phyloP scores from a whole-genome alignment of 2,888 invertebrate genomes.

The Sussaba pulchella region DNA sequence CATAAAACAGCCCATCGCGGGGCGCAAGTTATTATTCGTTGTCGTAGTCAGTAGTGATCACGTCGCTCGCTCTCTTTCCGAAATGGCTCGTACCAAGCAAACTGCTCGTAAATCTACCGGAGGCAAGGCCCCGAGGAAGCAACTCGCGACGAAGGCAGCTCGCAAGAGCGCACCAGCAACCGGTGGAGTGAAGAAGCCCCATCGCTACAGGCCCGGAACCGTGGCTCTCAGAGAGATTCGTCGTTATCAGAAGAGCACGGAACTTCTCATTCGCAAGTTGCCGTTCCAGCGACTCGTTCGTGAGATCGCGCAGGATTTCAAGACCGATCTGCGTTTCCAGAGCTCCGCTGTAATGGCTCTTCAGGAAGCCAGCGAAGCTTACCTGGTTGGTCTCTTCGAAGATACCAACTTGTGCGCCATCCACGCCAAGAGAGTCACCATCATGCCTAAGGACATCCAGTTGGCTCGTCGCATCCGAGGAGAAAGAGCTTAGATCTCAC shows the following conservation, averaged over 20 bases:
- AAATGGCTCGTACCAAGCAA: slow-evolving; percentile 86
- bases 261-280: slow-evolving; percentile 89
- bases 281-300: slow-evolving; percentile 90
- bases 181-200: slow-evolving; percentile 90
- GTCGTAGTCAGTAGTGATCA: too few species aligned
- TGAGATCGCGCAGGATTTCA: slow-evolving; percentile 91
- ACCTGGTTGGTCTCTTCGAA: slow-evolving; percentile 90
- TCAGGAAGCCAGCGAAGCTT: slow-evolving; percentile 87
- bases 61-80: too few species aligned
- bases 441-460: slow-evolving; percentile 88
- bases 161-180: slow-evolving; percentile 89
- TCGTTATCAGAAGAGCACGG: slow-evolving; percentile 91
- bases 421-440: slow-evolving; percentile 90
- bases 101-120: slow-evolving; percentile 91
- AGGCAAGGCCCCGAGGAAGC: slow-evolving; percentile 90
- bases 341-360: slow-evolving; percentile 90
- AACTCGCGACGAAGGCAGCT: slow-evolving; percentile 90
- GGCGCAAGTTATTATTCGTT: too few species aligned
- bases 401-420: slow-evolving; percentile 93
- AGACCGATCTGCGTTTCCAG: slow-evolving; percentile 89
- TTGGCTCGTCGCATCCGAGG: slow-evolving; percentile 83
- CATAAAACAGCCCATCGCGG: too few species aligned
- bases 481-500: too few species aligned
- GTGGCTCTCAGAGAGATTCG: slow-evolving; percentile 90
- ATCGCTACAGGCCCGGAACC: slow-evolving; percentile 89